These are phyloP conservation scores for Dryobotodes eremita DNA, from an alignment of 2,888 invertebrate genomes.

Conservation along the genomic window DNA sequence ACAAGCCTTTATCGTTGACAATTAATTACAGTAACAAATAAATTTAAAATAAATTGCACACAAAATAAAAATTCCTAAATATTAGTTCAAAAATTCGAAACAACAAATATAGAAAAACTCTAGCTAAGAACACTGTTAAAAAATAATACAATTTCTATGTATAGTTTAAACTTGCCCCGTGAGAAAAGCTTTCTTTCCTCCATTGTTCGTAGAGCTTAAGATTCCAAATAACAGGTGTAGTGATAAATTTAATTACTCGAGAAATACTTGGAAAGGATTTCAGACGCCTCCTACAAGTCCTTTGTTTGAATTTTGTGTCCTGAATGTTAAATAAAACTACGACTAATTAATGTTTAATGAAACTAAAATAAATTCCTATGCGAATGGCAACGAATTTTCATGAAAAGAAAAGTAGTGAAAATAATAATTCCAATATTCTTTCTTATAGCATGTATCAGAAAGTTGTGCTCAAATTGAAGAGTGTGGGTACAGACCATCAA, in stretches of 20 bases:
- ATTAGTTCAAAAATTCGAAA: not conserved
- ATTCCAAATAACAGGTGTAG: constrained; percentile 40
- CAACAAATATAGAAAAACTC: not conserved
- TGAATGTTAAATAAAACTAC: constrained; percentile 45
- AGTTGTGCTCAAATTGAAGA: too few species aligned
- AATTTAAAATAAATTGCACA: not conserved
- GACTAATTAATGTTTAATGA: not conserved
- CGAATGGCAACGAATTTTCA: not conserved
- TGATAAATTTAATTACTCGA: constrained; percentile 51
- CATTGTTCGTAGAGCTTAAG: constrained; percentile 27
- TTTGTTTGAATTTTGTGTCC: constrained; percentile 41
- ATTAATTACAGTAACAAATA: not conserved
- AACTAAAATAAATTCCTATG: not conserved
- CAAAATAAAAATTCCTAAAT: not conserved
- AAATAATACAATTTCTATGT: not conserved
- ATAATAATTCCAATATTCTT: not conserved
- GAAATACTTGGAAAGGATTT: constrained; percentile 35
- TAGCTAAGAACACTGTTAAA: not conserved
- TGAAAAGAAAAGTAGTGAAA: not conserved
- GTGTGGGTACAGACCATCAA: too few species aligned
- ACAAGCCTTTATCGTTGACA: too few species aligned
- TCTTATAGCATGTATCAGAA: not conserved
- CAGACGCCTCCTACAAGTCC: constrained; percentile 7
- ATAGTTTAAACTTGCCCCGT: constrained; percentile 5
- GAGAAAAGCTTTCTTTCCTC: not conserved